phyloP scores from a whole-genome alignment of 2,797 vertebrate genomes.

The Rhinoraja longicauda region DNA sequence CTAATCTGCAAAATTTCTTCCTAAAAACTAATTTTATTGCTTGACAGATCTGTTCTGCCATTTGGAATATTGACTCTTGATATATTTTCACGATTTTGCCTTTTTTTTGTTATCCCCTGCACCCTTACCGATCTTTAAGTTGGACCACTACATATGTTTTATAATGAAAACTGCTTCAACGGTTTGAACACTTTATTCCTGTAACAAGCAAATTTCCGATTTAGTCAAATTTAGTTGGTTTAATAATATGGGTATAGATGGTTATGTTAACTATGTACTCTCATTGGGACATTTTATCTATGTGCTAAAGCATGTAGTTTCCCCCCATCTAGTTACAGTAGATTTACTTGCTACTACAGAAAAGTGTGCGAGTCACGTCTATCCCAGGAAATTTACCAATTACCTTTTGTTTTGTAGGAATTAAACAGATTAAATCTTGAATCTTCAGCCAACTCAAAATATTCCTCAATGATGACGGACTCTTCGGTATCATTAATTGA shows the following conservation, averaged over 20 bases:
- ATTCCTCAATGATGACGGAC: slow-evolving; percentile 76
- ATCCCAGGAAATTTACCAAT: neutral
- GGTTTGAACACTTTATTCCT: neutral
- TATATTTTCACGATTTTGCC: neutral
- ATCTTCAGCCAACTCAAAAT: slow-evolving; percentile 84
- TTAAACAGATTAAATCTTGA: slow-evolving; percentile 93
- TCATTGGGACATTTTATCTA: neutral
- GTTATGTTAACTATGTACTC: neutral
- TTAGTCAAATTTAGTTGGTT: neutral
- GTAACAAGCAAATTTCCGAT: neutral
- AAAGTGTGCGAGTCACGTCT: neutral
- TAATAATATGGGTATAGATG: neutral
- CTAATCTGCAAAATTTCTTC: too few relatives aligned
- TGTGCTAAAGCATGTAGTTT: neutral
- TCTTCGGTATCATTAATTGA: slow-evolving; percentile 92
- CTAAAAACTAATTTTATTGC: neutral
- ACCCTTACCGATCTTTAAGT: neutral
- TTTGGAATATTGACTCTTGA: neutral
- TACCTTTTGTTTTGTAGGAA: slow-evolving; percentile 63
- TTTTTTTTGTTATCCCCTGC: neutral
- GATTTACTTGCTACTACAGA: neutral
- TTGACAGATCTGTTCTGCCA: neutral
- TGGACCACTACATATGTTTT: neutral
- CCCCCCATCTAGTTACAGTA: neutral
- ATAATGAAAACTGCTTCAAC: neutral